A percentile compares a stretch with the other conserved stretches of the same genome.
These are phyloP conservation scores for Tachycineta bicolor DNA, from an alignment of 2,113 vertebrate genomes.

Conservation along the genomic window DNA sequence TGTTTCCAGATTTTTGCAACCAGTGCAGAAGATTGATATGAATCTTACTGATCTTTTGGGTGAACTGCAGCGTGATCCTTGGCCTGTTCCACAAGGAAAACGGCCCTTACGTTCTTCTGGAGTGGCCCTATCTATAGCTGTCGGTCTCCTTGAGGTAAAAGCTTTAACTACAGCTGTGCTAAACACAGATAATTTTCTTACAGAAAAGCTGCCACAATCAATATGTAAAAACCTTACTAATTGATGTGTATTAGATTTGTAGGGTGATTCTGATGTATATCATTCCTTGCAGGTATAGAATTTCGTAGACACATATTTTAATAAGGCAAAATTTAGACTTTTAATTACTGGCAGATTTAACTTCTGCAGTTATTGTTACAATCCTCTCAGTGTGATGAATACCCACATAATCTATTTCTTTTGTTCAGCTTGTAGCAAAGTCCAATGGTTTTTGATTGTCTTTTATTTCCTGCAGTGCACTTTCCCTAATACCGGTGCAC, in stretches of 20 bases:
- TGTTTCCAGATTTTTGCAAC: slow-evolving; percentile 88
- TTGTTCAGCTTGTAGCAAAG: background rate
- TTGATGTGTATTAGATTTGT: background rate
- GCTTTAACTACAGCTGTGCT: background rate
- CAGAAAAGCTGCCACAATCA: background rate
- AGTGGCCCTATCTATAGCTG: slow-evolving; percentile 94
- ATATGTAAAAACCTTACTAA: background rate
- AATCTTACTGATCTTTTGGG: slow-evolving; percentile 97
- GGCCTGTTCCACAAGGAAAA: slow-evolving; percentile 95
- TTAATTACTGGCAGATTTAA: background rate
- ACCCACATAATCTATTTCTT: background rate
- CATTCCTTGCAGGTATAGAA: background rate
- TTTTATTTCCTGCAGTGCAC: slow-evolving; percentile 82
- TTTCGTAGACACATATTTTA: rapidly evolving
- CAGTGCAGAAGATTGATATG: slow-evolving; percentile 98
- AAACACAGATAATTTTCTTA: rapidly evolving
- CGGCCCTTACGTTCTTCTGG: slow-evolving; percentile 93
- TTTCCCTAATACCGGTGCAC: slow-evolving; percentile 94
- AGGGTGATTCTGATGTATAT: background rate
- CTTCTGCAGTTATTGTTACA: background rate
- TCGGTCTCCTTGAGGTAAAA: slow-evolving; percentile 93
- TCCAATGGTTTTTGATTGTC: background rate
- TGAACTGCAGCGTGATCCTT: slow-evolving; percentile 95
- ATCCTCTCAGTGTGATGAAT: background rate
- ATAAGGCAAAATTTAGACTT: background rate